A percentile compares a stretch with the other conserved stretches of the same genome.
Conservation (phyloP, 30 jellyfish, hydroid and myxozoan genomes). For the Aurelia aurita region DNA sequence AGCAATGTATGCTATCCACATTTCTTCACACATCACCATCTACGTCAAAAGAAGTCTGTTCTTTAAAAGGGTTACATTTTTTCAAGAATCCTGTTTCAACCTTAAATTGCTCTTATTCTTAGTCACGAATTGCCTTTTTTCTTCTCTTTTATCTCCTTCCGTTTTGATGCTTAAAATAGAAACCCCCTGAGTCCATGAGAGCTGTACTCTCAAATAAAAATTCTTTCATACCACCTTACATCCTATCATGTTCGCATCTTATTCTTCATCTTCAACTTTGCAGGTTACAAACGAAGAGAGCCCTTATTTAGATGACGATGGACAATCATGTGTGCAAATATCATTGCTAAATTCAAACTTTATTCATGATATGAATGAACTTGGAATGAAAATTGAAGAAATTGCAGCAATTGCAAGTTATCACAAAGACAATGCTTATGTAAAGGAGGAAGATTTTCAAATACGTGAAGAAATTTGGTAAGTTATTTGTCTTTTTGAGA, state of each 20-base stretch:
- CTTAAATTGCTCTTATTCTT: too few relatives aligned
- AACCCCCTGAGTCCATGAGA: neutral
- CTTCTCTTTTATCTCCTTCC: too few relatives aligned
- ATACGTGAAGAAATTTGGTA: constrained; percentile 77
- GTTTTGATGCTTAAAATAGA: too few relatives aligned
- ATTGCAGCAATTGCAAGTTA: constrained; percentile 40
- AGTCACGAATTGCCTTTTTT: too few relatives aligned
- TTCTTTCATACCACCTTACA: too few relatives aligned
- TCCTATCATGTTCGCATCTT: neutral
- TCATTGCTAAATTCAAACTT: constrained; percentile 52
- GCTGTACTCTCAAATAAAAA: too few relatives aligned
- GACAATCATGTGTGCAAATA: constrained; percentile 57
- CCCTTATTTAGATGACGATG: constrained; percentile 74
- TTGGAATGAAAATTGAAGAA: constrained; percentile 58
- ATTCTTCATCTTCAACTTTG: neutral
- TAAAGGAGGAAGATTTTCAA: constrained; percentile 20
- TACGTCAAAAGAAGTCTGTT: too few relatives aligned
- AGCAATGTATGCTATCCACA: too few relatives aligned
- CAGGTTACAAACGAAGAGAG: constrained; percentile 46
- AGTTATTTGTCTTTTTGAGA: neutral
- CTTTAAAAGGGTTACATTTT: too few relatives aligned
- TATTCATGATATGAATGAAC: constrained; percentile 22
- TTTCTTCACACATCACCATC: too few relatives aligned
- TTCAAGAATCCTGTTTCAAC: too few relatives aligned
- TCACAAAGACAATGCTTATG: constrained; percentile 29